Evolutionary conservation across 1,140 invertebrate genomes (phyloP), one percentile per base, ranked within the genome.

Genomic region (Panagrolaimus sp.): DNA sequence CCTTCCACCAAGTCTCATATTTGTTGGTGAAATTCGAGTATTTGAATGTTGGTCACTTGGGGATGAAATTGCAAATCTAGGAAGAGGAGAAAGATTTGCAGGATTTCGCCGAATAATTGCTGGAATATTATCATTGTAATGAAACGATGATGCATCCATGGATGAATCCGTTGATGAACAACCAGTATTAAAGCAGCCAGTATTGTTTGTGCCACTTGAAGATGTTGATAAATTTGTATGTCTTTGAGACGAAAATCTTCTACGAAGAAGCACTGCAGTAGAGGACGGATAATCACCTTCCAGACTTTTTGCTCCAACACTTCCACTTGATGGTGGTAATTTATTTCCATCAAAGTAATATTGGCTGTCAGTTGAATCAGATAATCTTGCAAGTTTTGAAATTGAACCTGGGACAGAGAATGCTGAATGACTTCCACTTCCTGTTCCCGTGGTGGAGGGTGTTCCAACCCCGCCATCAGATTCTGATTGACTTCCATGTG

Each of bases 131-230:
- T 45, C 72, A 45, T 65, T 46, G 28, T 46, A 44, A 28, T 38
- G 32, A 46, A 72, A 58, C 43, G 71, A 64, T 26, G 69, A 79
- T n/a, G 77, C 81, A 65, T 83, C 80, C 62, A 82, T 74, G 10
- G 73, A 76, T 7, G 78, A 81, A 62, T 82, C 80, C 5, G 80
- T 82, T 0, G 80, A 82, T 14, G 80, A 82, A 32, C 73, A 70
- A n/a, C 68, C 69, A 2, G 78, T 82, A 24, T 73, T 75, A 12
- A 81, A 52, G 58, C 72, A 69, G 12, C 75, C 74, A 9, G 78
- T 78, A 1, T 73, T 74, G 6, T 69, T 80, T 4, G 79, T 82
- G 21, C 80, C 81, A 47, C 78, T 78, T 15, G 71, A 75, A 21
- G 68, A 73, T 10, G 80, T 83, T 5, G 81, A 82, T 12, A 81